Conservation (phyloP, 2,888 invertebrate genomes). For the Volucella inflata region DNA sequence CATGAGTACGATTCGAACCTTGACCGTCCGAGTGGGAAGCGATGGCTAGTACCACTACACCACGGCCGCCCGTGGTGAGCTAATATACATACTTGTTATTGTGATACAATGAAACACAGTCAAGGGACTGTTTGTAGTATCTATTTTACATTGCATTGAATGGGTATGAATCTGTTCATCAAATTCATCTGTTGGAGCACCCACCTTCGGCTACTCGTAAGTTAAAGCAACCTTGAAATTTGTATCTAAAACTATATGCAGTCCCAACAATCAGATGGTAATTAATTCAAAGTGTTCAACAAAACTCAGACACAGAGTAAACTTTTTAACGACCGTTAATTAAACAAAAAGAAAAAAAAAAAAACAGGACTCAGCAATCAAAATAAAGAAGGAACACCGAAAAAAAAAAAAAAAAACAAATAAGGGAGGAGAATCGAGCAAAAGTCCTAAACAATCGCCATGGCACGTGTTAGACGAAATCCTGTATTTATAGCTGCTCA, state of each 20-base stretch:
- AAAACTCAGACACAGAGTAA: conserved; percentile 34
- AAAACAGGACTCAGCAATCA: conserved; percentile 2
- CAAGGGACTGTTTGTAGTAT: too few relatives aligned
- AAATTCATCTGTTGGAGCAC: background rate
- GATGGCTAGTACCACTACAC: too few relatives aligned
- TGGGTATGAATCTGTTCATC: too few relatives aligned
- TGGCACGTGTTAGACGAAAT: conserved; percentile 59
- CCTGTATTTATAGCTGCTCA: conserved; percentile 40
- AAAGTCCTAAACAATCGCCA: conserved; percentile 44
- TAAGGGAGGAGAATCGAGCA: background rate
- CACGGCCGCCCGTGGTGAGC: too few relatives aligned
- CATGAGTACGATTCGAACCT: too few relatives aligned
- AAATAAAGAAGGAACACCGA: background rate
- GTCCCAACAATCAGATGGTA: conserved; percentile 31
- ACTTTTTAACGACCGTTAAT: conserved; percentile 53
- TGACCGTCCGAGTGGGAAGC: too few relatives aligned
- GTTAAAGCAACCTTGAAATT: background rate
- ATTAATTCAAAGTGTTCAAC: conserved; percentile 59
- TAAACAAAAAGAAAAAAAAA: conserved; percentile 31
- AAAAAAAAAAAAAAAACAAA: background rate
- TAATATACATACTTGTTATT: too few relatives aligned
- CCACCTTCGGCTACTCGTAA: background rate
- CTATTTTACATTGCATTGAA: too few relatives aligned
- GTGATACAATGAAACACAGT: too few relatives aligned
- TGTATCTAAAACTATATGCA: conserved; percentile 7